Evolutionary conservation across 2,797 vertebrate species (phyloP).

Genomic region (Pangasius mekongensis): DNA sequence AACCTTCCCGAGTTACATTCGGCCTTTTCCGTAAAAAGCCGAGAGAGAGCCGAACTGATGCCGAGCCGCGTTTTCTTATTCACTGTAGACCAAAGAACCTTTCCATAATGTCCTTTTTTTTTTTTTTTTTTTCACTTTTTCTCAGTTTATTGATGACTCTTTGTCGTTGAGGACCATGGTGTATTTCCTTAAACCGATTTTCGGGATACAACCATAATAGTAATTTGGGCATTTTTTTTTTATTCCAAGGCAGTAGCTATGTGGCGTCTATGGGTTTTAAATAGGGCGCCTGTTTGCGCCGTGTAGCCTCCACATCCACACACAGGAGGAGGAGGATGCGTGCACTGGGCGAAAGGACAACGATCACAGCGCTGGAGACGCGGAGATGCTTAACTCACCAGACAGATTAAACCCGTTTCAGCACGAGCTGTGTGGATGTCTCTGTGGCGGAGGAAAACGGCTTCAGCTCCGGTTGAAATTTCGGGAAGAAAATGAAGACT

Average conservation of each 20-base stretch:
- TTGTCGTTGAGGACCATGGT: conserved; percentile 45
- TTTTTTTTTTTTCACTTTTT: conserved; percentile 8
- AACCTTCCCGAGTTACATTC: conserved; percentile 49
- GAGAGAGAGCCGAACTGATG: conserved; percentile 54
- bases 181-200: conserved; percentile 55
- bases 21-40: conserved; percentile 52
- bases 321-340: conserved; percentile 54
- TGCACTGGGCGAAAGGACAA: conserved; percentile 59
- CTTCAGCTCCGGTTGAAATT: conserved; percentile 54
- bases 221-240: conserved; percentile 20
- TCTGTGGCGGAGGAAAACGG: conserved; percentile 55
- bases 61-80: conserved; percentile 57
- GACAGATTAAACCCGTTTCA: conserved; percentile 39
- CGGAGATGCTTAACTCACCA: conserved; percentile 23
- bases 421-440: conserved; percentile 45
- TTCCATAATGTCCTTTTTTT: conserved; percentile 38
- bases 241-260: conserved; percentile 39
- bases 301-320: conserved; percentile 58
- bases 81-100: conserved; percentile 47
- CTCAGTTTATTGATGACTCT: conserved; percentile 37
- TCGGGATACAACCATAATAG: conserved; percentile 39
- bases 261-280: conserved; percentile 55
- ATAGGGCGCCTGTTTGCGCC: conserved; percentile 60
- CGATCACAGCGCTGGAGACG: conserved; percentile 43
- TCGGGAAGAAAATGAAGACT: conserved; percentile 53